These are phyloP conservation scores for Heterotilapia buettikoferi DNA, from an alignment of 2,113 vertebrate species.

Conservation along the genomic window DNA sequence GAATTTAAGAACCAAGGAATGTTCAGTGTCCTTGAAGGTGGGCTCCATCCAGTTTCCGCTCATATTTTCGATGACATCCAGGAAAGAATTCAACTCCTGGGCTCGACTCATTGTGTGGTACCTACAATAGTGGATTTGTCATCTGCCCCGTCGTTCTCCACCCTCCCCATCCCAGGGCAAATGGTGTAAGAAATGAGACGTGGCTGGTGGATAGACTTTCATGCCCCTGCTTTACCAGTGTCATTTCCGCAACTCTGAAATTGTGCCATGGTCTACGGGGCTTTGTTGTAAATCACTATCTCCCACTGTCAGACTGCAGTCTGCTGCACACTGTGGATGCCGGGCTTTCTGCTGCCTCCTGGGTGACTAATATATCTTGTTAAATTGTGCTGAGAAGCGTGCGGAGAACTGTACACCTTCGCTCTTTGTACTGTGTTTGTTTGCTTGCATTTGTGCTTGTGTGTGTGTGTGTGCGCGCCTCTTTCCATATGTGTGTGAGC, in stretches of 20 bases:
- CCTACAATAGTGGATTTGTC: conserved; percentile 13
- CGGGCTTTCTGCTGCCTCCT: conserved; percentile 48
- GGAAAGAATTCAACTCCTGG: not conserved
- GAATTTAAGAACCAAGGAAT: conserved; percentile 7
- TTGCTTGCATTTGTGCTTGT: conserved; percentile 21
- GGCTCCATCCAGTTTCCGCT: not conserved
- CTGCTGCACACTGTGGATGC: conserved; percentile 34
- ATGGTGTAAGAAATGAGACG: conserved; percentile 43
- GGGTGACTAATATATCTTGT: conserved; percentile 62
- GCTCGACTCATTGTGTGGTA: not conserved
- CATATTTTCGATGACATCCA: not conserved
- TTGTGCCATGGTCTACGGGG: conserved; percentile 53
- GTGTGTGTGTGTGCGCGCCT: not conserved
- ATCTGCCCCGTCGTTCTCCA: not conserved
- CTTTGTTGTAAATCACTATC: conserved; percentile 69
- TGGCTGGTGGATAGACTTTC: conserved; percentile 42
- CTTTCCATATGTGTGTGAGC: not conserved
- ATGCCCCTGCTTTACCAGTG: conserved; percentile 43
- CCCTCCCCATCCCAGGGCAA: conserved; percentile 23
- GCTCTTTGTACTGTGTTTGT: conserved; percentile 20
- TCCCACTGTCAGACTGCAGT: conserved; percentile 51
- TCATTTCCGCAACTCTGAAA: conserved; percentile 49
- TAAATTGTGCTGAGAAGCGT: conserved; percentile 64
- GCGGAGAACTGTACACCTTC: conserved; percentile 39
- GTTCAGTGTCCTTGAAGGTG: not conserved